Evolutionary conservation across 2,888 invertebrate genomes (phyloP), one percentile per base, ranked within the genome.

Genomic region (Kuschelorhynchus macadamiae): DNA sequence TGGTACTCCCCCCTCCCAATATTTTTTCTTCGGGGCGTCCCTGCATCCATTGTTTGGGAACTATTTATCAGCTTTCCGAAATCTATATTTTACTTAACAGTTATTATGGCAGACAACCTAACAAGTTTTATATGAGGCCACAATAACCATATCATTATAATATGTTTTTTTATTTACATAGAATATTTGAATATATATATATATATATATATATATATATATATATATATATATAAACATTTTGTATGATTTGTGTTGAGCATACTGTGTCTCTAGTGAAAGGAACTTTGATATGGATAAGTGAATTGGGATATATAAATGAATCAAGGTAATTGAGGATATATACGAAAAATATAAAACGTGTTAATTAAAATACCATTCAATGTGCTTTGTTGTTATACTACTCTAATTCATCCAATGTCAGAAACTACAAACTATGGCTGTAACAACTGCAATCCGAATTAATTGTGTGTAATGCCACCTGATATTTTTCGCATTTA

Each of bases 301-400:
- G 25, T 42, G 55, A 55, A 39, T 12, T 30, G 30, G 55, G 55
- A 42, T 7, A 55, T 30, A 18, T 14, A 32, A 8, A 32, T 32
- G 32, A 32, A n/a, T 7, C 17, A n/a, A 55, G 30, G 16, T 42
- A 14, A 42, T 42, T 21, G 41, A 20, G 55, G 25, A n/a, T 32
- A 18, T 25, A 41, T 30, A 52, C 52, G 39, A 52, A 36, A 52
- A 36, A 52, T 33, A 39, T 21, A 52, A 52, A 52, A 33, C 21
- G 52, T 52, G 12, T 18, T 33, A 18, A 44, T 44, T 36, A 57
- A 30, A 44, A 44, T 44, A 44, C 32, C 44, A 46, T 57, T 21
- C 36, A 59, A 39, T 33, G 59, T 60, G 60, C 60, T 46, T 36
- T 12, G n/a, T 46, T 36, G 46, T 8, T 47, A 46, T 59, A 59